Percentiles rank a stretch among this genome's conserved stretches.
These are phyloP conservation scores for Acinonyx jubatus DNA, from an alignment of 2,113 vertebrate genomes.

Conservation along the genomic window DNA sequence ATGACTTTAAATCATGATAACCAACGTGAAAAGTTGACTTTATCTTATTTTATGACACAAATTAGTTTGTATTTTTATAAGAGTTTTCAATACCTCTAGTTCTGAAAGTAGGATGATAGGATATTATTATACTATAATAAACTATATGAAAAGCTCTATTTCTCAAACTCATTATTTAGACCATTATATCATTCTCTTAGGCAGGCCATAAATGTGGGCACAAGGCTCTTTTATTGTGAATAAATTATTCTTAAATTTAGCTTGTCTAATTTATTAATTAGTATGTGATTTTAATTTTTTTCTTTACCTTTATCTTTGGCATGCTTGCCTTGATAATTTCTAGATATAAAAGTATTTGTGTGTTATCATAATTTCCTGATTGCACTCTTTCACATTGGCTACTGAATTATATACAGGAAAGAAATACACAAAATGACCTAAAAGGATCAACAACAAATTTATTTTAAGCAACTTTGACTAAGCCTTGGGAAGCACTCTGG, in stretches of 20 bases:
- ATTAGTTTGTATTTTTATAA: not conserved
- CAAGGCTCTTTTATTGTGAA: not conserved
- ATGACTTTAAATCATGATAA: not conserved
- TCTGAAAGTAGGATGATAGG: not conserved
- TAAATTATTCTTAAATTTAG: not conserved
- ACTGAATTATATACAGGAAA: not conserved
- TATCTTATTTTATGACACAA: not conserved
- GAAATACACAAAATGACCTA: not conserved
- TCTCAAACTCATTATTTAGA: not conserved
- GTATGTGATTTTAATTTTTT: not conserved
- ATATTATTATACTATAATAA: not conserved
- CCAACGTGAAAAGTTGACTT: not conserved
- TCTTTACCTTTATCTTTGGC: not conserved
- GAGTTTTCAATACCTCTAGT: not conserved
- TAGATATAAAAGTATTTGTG: not conserved
- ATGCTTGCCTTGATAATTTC: not conserved
- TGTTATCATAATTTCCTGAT: not conserved
- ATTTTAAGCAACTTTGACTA: not conserved
- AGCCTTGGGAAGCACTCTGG: not conserved
- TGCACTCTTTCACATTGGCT: not conserved
- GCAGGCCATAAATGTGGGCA: not conserved
- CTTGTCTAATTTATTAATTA: not conserved
- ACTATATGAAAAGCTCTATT: not conserved
- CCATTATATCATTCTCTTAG: not conserved
- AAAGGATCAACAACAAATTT: not conserved